phyloP scores from a whole-genome alignment of 2,888 invertebrate genomes.

The Thymelicus sylvestris region DNA sequence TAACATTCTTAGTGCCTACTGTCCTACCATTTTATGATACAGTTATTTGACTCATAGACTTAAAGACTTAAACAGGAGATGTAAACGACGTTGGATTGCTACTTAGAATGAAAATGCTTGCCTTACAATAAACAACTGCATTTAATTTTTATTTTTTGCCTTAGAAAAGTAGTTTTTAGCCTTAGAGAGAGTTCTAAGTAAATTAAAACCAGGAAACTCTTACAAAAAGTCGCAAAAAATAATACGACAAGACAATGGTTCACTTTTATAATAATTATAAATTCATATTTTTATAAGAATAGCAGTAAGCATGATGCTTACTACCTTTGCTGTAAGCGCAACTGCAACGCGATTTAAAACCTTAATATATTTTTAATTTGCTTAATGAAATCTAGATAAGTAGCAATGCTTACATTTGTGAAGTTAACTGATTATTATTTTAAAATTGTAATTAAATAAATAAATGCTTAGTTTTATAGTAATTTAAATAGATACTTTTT shows the following conservation, averaged over 20 bases:
- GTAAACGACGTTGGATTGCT: background rate
- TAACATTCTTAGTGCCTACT: too few species aligned
- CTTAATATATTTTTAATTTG: background rate
- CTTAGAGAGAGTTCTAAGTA: constrained; percentile 18
- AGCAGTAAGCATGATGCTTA: constrained; percentile 6
- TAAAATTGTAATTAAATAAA: too few species aligned
- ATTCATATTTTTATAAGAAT: constrained; percentile 7
- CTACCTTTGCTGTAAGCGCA: background rate
- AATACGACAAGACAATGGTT: constrained; percentile 1
- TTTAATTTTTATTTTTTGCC: constrained; percentile 8
- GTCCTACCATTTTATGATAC: background rate
- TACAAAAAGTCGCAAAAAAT: constrained; percentile 16
- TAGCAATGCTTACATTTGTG: too few species aligned
- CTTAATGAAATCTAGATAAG: too few species aligned
- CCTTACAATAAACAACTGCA: constrained; percentile 7
- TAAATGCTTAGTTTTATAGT: too few species aligned
- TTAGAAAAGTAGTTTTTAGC: constrained; percentile 9
- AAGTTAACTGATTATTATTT: too few species aligned
- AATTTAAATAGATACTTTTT: too few species aligned
- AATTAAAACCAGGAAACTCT: constrained; percentile 3
- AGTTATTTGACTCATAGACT: background rate
- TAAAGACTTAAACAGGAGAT: background rate
- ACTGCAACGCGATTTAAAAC: background rate
- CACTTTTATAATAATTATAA: constrained; percentile 5
- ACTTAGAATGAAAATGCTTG: background rate